These are phyloP conservation scores for Alectoris magna DNA, from an alignment of 2,797 vertebrate genomes.

Conservation along the genomic window DNA sequence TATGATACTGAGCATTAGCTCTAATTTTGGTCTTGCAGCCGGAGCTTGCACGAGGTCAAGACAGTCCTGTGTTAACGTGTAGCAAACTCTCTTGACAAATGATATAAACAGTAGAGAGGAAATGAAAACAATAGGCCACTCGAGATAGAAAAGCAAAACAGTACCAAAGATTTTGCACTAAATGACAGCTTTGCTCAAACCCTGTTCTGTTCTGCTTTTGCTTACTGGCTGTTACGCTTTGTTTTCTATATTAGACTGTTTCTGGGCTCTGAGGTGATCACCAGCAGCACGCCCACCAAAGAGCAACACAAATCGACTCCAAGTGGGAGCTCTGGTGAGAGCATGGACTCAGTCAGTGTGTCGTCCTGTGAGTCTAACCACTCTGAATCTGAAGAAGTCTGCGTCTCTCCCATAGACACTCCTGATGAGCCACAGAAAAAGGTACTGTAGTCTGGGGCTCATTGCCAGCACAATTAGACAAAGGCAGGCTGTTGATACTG, in stretches of 20 bases:
- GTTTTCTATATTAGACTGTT: conserved; percentile 82
- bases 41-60: not conserved
- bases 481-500: rapidly evolving
- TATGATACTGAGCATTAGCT: not conserved
- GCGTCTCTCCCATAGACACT: conserved; percentile 78
- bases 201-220: not conserved
- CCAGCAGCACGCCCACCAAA: conserved; percentile 85
- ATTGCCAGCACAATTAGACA: not conserved
- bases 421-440: conserved; percentile 86
- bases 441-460: conserved; percentile 69
- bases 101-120: not conserved
- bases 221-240: not conserved
- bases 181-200: not conserved
- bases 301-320: conserved; percentile 85
- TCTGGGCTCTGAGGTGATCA: conserved; percentile 83
- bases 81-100: not conserved
- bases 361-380: conserved; percentile 92
- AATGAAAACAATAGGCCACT: not conserved
- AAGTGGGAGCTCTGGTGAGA: conserved; percentile 91
- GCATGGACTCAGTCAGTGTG: conserved; percentile 93
- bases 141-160: not conserved
- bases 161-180: not conserved
- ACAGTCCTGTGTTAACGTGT: not conserved
- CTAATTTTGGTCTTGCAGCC: not conserved
- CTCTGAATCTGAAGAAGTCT: conserved; percentile 83